Evolutionary conservation across 2,888 invertebrate species (phyloP).

Genomic region (Pachliopta kotzebuea): DNA sequence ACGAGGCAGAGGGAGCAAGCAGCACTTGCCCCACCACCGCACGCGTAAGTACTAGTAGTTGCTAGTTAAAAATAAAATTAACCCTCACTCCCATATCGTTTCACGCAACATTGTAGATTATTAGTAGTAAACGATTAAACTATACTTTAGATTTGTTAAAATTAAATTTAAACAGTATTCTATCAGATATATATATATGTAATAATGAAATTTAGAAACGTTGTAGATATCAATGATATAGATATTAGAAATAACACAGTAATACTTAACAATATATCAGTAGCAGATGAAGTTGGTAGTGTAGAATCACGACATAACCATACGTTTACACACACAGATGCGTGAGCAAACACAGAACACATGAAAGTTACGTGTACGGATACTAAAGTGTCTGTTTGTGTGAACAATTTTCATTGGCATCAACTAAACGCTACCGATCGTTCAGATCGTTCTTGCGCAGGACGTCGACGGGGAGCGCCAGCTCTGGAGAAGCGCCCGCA

Average conservation of each 20-base stretch:
- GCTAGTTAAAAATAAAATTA: conserved; percentile 1
- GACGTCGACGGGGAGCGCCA: conserved; percentile 75
- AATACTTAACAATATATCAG: background rate
- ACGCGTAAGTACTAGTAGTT: conserved; percentile 59
- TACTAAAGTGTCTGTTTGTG: conserved; percentile 52
- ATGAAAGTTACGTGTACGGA: background rate
- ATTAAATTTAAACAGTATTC: background rate
- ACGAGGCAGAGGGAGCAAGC: conserved; percentile 67
- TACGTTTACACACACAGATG: conserved; percentile 56
- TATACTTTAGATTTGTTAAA: background rate
- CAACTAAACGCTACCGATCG: conserved; percentile 69
- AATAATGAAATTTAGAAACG: background rate
- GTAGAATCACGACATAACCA: conserved; percentile 53
- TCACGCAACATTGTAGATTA: conserved; percentile 63
- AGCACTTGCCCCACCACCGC: conserved; percentile 71
- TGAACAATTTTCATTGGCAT: conserved; percentile 58
- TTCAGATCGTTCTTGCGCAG: conserved; percentile 77
- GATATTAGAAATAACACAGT: background rate
- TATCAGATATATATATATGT: background rate
- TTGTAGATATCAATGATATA: background rate
- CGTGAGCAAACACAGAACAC: conserved; percentile 1
- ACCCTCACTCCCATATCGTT: conserved; percentile 62
- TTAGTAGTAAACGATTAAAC: background rate
- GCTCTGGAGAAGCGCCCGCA: conserved; percentile 72
- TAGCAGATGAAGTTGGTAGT: background rate